Base-by-base conservation (phyloP, 2,797 vertebrate species). In the Scomberomorus guttatus region DNA sequence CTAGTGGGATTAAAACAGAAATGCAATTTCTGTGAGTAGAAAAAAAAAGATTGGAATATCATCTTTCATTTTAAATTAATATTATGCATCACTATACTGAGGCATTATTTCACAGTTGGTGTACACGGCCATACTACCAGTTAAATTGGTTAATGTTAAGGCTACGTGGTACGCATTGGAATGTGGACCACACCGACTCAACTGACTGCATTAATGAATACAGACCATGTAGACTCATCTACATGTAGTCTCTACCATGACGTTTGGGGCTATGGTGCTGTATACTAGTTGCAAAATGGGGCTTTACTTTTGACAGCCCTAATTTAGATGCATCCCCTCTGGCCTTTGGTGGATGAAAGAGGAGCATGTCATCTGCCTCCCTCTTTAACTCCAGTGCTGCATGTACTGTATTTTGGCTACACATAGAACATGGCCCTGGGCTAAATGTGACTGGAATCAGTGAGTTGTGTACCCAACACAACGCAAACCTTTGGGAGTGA, bases 401-500 rank as follows among this genome's bases (percentile, higher is more conserved):
- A 71, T 89, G 77, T 79, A 77, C 75, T 81, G 79, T 86, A 85
- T 85, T 86, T 85, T 83, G 82, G 83, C 72, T 80, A 81, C 75
- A 77, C 74, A 75, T 77, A 72, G 72, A 85, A 84, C 48, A 77
- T 56, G 63, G 67, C 85, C 83, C n/a, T 25, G 44, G 86, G 85
- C 71, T 86, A 85, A 90, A 70, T 88, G 86, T 87, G 89, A 89
- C 83, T 82, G 75, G 76, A 91, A 84, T 92, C 84, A 83, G 50
- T 76, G 80, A 90, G 84, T 78, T 90, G 78, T 86, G 82, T 89
- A 85, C 79, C 85, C 77, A 84, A 81, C 79, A 86, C 83, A 89
- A 81, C 69, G 79, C 80, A 90, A 85, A 85, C 83, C 82, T 82
- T 59, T 78, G 88, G 87, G 84, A 88, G 61, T 64, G 74, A 82